These are phyloP conservation scores for Cataglyphis rosenhaueri DNA, from an alignment of 2,888 invertebrate genomes.

Conservation along the genomic window DNA sequence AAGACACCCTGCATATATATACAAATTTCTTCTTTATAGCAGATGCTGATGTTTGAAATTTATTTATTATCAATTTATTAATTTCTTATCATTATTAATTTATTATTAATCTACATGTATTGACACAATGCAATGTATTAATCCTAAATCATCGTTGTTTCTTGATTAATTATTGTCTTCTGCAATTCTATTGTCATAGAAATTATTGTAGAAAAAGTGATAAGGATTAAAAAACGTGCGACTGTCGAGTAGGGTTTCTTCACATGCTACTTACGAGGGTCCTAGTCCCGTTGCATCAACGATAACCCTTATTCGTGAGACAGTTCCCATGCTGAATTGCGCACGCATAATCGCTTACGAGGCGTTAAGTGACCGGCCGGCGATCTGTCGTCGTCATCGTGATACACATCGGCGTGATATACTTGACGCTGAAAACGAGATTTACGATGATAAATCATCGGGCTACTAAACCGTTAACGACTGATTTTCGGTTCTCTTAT, in stretches of 20 bases:
- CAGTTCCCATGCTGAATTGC: constrained; percentile 44
- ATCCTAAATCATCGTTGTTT: not conserved
- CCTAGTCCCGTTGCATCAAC: constrained; percentile 2
- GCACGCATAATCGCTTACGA: constrained; percentile 38
- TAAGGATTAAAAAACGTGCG: not conserved
- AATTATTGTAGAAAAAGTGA: not conserved
- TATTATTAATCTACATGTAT: not conserved
- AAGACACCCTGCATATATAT: too few species aligned
- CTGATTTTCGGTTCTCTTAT: constrained; percentile 45
- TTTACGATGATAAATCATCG: constrained; percentile 33
- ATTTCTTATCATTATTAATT: not conserved
- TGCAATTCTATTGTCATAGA: not conserved
- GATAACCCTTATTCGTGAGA: constrained; percentile 55
- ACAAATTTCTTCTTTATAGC: not conserved
- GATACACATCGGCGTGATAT: constrained; percentile 31
- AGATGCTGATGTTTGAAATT: not conserved
- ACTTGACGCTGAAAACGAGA: constrained; percentile 34
- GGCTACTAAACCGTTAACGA: constrained; percentile 42
- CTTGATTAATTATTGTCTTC: not conserved
- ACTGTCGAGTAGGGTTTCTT: not conserved
- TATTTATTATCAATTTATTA: not conserved
- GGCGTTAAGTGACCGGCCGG: constrained; percentile 15
- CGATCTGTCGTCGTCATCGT: constrained; percentile 16
- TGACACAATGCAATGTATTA: not conserved
- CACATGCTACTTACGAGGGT: constrained; percentile 16